phyloP scores from a whole-genome alignment of 2,888 invertebrate species.

The Ommatoiulus sabulosus region DNA sequence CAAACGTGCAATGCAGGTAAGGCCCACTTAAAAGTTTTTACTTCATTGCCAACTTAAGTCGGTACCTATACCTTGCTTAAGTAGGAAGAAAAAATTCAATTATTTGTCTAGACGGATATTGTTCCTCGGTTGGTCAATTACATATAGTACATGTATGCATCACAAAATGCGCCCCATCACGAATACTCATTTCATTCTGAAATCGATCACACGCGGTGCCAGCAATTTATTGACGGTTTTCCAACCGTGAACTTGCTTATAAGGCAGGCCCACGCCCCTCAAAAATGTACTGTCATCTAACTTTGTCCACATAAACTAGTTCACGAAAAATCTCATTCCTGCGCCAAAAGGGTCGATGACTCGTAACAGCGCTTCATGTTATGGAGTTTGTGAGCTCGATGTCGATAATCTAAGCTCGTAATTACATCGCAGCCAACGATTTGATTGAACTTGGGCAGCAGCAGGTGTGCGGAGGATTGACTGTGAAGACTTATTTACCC shows the following conservation, averaged over 20 bases:
- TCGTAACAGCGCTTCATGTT: not conserved
- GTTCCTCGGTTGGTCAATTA: not conserved
- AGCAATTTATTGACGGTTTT: not conserved
- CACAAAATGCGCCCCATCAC: not conserved
- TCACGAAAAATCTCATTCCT: not conserved
- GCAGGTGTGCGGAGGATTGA: constrained; percentile 8
- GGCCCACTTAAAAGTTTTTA: not conserved
- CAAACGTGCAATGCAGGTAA: not conserved
- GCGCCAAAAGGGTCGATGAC: constrained; percentile 17
- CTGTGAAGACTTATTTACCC: not conserved
- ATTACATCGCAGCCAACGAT: not conserved
- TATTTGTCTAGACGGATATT: constrained; percentile 16
- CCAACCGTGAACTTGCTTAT: constrained; percentile 30
- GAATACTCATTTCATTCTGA: not conserved
- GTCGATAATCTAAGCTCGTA: constrained; percentile 7
- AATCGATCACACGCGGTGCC: constrained; percentile 27
- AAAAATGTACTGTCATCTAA: constrained; percentile 36
- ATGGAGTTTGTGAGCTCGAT: not conserved
- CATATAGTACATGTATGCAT: not conserved
- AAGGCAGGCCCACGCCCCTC: not conserved
- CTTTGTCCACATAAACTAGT: constrained; percentile 33
- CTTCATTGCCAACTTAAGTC: not conserved
- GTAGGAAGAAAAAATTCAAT: not conserved
- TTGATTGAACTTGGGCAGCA: not conserved
- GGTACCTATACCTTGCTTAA: not conserved